Evolutionary conservation across 2,113 vertebrate genomes (phyloP).

Genomic region (Sterna hirundo): DNA sequence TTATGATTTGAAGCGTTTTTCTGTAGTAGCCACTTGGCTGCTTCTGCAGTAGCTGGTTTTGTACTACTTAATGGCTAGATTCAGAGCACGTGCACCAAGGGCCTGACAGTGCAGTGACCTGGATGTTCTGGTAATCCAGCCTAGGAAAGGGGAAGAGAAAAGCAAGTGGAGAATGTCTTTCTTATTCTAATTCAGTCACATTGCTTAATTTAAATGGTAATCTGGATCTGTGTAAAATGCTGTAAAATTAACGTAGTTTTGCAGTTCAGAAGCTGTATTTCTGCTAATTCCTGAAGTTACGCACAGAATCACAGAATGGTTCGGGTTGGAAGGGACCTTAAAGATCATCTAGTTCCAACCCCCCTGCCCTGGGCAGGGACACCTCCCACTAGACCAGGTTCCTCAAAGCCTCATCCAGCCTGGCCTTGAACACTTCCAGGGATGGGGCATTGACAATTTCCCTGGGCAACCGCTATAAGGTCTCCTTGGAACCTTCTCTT

Average conservation of each 20-base stretch:
- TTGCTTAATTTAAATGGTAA: background rate
- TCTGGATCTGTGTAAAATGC: background rate
- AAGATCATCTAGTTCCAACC: no score
- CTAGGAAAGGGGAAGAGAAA: background rate
- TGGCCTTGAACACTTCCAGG: no score
- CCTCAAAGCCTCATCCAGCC: no score
- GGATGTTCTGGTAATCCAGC: background rate
- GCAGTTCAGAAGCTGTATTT: background rate
- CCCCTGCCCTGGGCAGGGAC: no score
- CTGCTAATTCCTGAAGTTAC: background rate
- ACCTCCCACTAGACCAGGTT: no score
- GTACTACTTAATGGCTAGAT: background rate
- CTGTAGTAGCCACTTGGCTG: background rate
- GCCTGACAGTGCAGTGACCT: background rate
- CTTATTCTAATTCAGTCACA: background rate
- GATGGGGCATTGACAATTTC: no score
- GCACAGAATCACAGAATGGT: no score
- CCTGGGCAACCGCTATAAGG: no score
- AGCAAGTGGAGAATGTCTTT: background rate
- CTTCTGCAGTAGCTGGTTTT: background rate
- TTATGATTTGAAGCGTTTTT: background rate
- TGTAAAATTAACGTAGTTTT: background rate
- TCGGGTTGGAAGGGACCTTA: no score
- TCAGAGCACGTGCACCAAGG: background rate
- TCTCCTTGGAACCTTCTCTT: no score